Evolutionary conservation across 2,797 vertebrate genomes (phyloP), one percentile per base, ranked within the genome.

Genomic region (Pogonophryne albipinna): DNA sequence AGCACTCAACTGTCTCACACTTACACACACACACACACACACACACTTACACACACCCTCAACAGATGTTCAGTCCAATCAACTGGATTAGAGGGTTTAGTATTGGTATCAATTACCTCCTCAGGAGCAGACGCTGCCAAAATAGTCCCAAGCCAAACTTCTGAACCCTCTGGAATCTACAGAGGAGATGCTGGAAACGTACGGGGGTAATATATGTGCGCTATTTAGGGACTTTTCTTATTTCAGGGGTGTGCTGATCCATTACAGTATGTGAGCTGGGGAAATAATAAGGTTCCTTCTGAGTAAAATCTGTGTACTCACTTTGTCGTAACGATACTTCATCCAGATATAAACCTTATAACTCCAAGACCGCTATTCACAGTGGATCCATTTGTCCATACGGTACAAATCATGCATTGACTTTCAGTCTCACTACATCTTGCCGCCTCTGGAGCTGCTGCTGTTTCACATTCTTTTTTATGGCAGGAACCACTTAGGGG

Each of bases 61-160:
- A 80, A 72, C 82, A 90, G 78, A 83, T 87, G 85, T 87, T 87
- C 53, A 63, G 69, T 79, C 82, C 85, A 86, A 83, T 90, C 83
- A 82, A 27, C 51, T 85, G 85, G 65, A 88, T 83, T 88, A 80
- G 66, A 74, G 78, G 78, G 50, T 88, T 85, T 84, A 82, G 82
- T 63, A 84, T 79, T 64, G 11, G 62, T 87, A 79, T 88, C 79
- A 83, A 74, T 88, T 84, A 82, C 81, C 79, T 84, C 81, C 74
- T 85, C 67, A 75, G 61, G 63, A 84, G 80, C 61, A 78, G 58
- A 59, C 34, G 17, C 38, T 70, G 83, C 82, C 71, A 80, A 59
- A 67, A 66, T 68, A 60, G 65, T 73, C 64, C 67, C 74, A 19
- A 47, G 69, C 67, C 74, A 72, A 73, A 77, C 59, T 65, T 38